Conservation (phyloP, 2,113 vertebrate genomes). For the Grallaria varia region DNA sequence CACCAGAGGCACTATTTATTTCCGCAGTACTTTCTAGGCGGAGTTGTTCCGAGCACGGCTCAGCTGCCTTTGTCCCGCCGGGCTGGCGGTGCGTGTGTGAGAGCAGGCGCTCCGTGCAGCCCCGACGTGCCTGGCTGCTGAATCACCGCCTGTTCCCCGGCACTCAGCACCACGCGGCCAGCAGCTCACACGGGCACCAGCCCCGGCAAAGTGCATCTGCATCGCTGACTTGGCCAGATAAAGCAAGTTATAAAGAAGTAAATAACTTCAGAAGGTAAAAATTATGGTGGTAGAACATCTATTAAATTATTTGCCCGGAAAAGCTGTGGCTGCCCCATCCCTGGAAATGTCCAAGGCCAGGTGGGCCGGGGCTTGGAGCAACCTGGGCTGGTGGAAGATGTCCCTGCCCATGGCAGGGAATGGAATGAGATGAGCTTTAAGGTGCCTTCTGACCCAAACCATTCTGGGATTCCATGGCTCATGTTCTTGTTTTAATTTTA, state of each 20-base stretch:
- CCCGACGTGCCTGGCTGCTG: not conserved
- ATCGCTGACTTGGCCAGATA: not conserved
- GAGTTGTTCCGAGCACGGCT: not conserved
- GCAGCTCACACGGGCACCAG: not conserved
- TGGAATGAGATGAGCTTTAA: not conserved
- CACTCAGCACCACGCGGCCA: not conserved
- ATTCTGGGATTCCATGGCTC: not conserved
- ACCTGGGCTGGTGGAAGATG: not conserved
- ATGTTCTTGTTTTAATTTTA: not conserved
- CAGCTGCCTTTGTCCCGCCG: not conserved
- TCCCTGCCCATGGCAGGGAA: not conserved
- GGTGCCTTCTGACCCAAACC: not conserved
- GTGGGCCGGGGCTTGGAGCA: not conserved
- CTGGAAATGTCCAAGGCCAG: not conserved
- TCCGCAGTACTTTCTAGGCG: accelerated
- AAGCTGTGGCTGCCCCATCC: not conserved
- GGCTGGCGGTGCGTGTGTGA: not conserved
- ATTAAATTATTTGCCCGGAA: not conserved
- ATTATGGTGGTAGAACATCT: not conserved
- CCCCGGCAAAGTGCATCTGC: not conserved
- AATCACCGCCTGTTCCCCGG: not conserved
- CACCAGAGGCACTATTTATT: not conserved
- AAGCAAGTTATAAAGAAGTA: not conserved
- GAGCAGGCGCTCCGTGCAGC: not conserved
- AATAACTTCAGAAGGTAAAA: not conserved